A percentile compares a stretch with the other conserved stretches of the same genome.
Conservation (phyloP, 2,888 invertebrate genomes). For the Gastrophysa polygoni region DNA sequence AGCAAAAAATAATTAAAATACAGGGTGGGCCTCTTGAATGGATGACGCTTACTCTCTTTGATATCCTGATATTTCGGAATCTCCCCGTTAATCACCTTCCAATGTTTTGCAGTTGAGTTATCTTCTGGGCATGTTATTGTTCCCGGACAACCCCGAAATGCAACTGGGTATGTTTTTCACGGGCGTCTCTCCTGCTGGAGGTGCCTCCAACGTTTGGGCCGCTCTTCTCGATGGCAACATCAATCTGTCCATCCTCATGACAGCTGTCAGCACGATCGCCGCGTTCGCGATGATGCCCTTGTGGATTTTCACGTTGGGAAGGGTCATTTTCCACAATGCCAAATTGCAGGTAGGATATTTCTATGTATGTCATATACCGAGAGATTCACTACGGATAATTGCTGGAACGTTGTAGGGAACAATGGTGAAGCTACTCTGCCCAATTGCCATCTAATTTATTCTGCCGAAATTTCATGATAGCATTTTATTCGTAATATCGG, state of each 20-base stretch:
- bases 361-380: no score
- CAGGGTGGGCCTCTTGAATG: no score
- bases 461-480: no score
- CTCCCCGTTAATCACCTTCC: no score
- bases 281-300: constrained; percentile 91
- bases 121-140: constrained; percentile 71
- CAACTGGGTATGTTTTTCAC: constrained; percentile 88
- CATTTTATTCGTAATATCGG: no score
- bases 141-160: constrained; percentile 72
- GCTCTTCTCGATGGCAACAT: constrained; percentile 90
- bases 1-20: no score
- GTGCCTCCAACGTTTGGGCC: constrained; percentile 97
- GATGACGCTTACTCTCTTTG: no score
- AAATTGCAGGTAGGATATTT: constrained; percentile 64
- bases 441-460: no score
- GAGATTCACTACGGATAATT: no score
- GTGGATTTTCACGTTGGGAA: constrained; percentile 89
- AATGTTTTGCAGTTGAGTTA: constrained; percentile 71
- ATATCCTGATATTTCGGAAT: no score
- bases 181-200: constrained; percentile 91
- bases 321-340: constrained; percentile 60
- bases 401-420: no score
- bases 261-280: constrained; percentile 79
- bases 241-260: constrained; percentile 94
- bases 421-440: no score